phyloP scores from a whole-genome alignment of 53 echinoderm and acorn worm species.

The Hippasteria phrygiana region DNA sequence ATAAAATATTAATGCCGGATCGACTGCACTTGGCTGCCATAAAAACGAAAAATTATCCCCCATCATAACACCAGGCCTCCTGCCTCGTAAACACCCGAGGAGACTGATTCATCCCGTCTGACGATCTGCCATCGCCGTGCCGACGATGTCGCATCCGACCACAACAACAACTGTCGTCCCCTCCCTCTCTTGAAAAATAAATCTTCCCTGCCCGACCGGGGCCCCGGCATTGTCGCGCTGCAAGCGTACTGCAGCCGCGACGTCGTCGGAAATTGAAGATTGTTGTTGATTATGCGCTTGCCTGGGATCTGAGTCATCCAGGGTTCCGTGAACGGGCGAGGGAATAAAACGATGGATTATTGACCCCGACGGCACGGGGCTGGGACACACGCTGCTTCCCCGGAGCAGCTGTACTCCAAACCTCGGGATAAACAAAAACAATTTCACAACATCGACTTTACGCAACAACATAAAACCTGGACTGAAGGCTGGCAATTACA shows the following conservation, averaged over 20 bases:
- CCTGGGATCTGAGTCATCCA: conserved; percentile 52
- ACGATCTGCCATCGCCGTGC: background rate
- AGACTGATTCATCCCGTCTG: conserved; percentile 37
- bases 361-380: background rate
- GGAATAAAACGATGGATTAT: background rate
- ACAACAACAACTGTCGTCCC: background rate
- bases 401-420: conserved; percentile 25
- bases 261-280: conserved; percentile 32
- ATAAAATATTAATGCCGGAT: background rate
- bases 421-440: conserved; percentile 2
- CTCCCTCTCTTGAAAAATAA: conserved; percentile 16
- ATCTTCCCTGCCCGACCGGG: background rate
- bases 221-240: background rate
- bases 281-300: conserved; percentile 61
- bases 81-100: conserved; percentile 28
- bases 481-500: too few species aligned
- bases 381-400: background rate
- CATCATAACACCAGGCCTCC: background rate
- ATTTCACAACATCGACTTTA: background rate
- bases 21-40: background rate
- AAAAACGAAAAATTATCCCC: conserved; percentile 32
- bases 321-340: conserved; percentile 19
- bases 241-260: background rate
- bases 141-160: background rate
- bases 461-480: too few species aligned